Evolutionary conservation across 1,140 invertebrate species (phyloP).

Genomic region (Brachionus paranguensis): DNA sequence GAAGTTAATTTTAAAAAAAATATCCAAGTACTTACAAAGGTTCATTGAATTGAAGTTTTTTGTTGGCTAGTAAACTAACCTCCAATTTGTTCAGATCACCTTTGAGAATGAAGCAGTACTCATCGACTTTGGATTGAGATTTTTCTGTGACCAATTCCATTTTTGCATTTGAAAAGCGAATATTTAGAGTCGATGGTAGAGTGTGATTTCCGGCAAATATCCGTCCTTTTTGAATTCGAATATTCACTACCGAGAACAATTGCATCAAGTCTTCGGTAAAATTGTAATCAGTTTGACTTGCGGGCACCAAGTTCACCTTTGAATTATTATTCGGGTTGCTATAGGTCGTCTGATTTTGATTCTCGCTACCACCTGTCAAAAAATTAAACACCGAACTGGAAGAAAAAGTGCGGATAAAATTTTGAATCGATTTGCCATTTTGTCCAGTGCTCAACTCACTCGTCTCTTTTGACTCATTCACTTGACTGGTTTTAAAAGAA

Average conservation of each 20-base stretch:
- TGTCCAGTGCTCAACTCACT: conserved; percentile 52
- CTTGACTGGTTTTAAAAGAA: conserved; percentile 1
- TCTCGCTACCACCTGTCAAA: background rate
- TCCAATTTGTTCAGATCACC: conserved; percentile 31
- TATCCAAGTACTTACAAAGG: background rate
- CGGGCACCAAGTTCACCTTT: conserved; percentile 44
- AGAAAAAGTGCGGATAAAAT: conserved; percentile 43
- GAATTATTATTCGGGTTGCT: conserved; percentile 43
- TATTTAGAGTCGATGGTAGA: conserved; percentile 10
- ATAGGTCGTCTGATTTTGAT: background rate
- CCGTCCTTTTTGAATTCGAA: conserved; percentile 18
- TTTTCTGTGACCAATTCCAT: conserved; percentile 40
- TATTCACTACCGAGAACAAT: conserved; percentile 21
- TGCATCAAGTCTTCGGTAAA: conserved; percentile 40
- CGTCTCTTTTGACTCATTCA: conserved; percentile 60
- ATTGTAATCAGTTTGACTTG: conserved; percentile 47
- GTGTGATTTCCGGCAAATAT: conserved; percentile 31
- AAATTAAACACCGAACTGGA: background rate
- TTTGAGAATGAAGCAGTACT: conserved; percentile 17
- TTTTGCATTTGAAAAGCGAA: conserved; percentile 27
- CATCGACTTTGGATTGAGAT: conserved; percentile 38
- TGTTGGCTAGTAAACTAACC: background rate
- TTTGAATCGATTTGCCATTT: conserved; percentile 40
- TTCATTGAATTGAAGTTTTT: background rate
- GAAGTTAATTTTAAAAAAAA: background rate